These are phyloP conservation scores for Callyntrura guangdongensis DNA, from an alignment of 2,888 invertebrate genomes.

Conservation along the genomic window DNA sequence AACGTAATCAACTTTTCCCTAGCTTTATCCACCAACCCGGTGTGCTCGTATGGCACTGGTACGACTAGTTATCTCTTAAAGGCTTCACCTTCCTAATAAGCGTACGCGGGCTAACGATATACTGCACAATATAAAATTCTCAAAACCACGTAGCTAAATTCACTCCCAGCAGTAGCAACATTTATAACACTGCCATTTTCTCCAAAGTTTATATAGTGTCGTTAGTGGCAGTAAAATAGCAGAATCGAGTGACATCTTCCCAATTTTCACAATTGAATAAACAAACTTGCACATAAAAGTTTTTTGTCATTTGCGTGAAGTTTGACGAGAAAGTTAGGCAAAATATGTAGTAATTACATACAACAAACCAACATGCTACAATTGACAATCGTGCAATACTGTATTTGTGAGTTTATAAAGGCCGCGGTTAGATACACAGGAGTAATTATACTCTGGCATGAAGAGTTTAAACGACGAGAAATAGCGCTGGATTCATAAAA, in stretches of 20 bases:
- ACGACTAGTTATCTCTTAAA: conserved; percentile 5
- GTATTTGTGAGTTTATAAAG: neutral
- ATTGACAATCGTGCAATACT: no score
- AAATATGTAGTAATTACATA: no score
- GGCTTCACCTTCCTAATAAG: neutral
- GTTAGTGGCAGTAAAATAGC: neutral
- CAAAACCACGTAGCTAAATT: neutral
- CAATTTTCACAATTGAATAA: conserved; percentile 37
- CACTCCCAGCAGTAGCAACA: neutral
- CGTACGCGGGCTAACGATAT: neutral
- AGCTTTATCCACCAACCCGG: neutral
- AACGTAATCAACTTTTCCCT: conserved; percentile 66
- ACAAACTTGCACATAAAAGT: neutral
- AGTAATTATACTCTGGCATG: no score
- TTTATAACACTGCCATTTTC: neutral
- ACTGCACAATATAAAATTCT: conserved; percentile 9
- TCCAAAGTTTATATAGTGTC: neutral
- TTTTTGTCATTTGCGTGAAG: neutral
- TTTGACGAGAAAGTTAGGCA: neutral
- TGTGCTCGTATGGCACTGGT: neutral
- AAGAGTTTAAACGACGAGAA: no score
- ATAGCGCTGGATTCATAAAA: neutral
- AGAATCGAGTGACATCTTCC: conserved; percentile 1
- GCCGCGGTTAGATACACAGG: no score
- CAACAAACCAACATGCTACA: no score